Base-by-base conservation (phyloP, 37 sponge, comb jelly and placozoan genomes). In the Haliclona indistincta region DNA sequence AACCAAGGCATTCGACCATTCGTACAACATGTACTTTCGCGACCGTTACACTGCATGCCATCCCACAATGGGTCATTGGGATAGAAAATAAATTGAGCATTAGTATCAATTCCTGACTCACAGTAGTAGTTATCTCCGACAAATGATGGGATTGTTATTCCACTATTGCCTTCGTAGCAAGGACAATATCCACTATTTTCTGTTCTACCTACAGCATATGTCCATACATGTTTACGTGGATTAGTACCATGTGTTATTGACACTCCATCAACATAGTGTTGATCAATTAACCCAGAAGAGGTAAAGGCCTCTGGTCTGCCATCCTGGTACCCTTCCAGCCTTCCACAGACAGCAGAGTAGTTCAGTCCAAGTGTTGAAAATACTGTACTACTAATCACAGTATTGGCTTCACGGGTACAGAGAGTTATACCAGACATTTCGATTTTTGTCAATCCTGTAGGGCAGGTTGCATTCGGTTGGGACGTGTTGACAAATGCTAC, bases 81-180 rank as follows among this genome's bases (percentile, higher is more conserved):
- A 6, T 28, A 52, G 7, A 58, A n/a, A 25, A 25, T 58, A 8
- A 6, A 6, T 6, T 6, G 7, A n/a, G n/a, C 28, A 8, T 7
- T 25, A 25, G 60, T 25, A 11, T 20, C 60, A 28, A 8, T 54
- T 32, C 33, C 63, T 2, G 54, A 32, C 33, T 77, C 78, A 47
- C 78, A 77, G 28, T 66, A 77, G 67, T 77, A 77, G 38, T 77
- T 38, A 26, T 64, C n/a, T 17, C 68, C 78, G 0, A 76, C 76
- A 43, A 52, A 76, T 42, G 65, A 34, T 52, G 72, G 72, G 19
- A 33, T 10, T 19, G 52, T 25, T 20, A 25, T 19, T 25, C 33
- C 19, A n/a, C 20, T n/a, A n/a, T n/a, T n/a, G 35, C 36, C 55
- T 15, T 11, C 13, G 40, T 38, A 35, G 32, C 72, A 71, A 25